Conservation (phyloP, 2,113 vertebrate genomes). For the Xenopus borealis region DNA sequence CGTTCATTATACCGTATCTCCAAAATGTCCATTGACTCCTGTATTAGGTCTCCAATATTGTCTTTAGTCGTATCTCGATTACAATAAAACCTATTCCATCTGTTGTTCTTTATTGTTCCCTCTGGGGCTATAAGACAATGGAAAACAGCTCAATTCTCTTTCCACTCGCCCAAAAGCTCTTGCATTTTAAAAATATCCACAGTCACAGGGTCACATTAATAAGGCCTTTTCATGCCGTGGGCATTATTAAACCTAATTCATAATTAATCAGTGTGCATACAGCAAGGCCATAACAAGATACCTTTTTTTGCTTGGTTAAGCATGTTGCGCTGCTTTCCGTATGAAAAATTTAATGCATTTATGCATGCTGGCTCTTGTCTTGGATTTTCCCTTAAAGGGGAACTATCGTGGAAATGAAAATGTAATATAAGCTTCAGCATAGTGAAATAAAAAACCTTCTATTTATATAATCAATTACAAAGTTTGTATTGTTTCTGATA, state of each 20-base stretch:
- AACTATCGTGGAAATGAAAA: too few species aligned
- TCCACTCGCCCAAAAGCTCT: neutral
- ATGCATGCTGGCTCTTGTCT: constrained; percentile 16
- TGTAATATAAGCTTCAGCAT: too few species aligned
- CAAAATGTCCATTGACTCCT: neutral
- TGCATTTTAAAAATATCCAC: constrained; percentile 22
- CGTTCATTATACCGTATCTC: neutral
- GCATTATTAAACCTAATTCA: constrained; percentile 41
- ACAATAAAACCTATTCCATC: constrained; percentile 5
- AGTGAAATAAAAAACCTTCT: too few species aligned
- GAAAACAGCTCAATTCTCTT: neutral
- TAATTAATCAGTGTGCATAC: constrained; percentile 29
- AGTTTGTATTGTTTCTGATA: too few species aligned
- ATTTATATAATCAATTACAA: too few species aligned
- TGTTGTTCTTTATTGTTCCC: constrained; percentile 9
- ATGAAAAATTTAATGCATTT: constrained; percentile 38
- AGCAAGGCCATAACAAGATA: constrained; percentile 20
- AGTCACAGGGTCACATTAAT: constrained; percentile 8
- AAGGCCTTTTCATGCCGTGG: constrained; percentile 20
- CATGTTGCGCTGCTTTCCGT: constrained; percentile 15
- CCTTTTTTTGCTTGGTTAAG: constrained; percentile 39
- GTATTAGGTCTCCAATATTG: neutral
- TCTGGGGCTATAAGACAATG: constrained; percentile 1
- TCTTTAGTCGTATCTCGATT: constrained; percentile 11
- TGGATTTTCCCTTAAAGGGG: constrained; percentile 18